Base-by-base conservation (phyloP, 2,113 vertebrate species). In the Tachysurus fulvidraco region DNA sequence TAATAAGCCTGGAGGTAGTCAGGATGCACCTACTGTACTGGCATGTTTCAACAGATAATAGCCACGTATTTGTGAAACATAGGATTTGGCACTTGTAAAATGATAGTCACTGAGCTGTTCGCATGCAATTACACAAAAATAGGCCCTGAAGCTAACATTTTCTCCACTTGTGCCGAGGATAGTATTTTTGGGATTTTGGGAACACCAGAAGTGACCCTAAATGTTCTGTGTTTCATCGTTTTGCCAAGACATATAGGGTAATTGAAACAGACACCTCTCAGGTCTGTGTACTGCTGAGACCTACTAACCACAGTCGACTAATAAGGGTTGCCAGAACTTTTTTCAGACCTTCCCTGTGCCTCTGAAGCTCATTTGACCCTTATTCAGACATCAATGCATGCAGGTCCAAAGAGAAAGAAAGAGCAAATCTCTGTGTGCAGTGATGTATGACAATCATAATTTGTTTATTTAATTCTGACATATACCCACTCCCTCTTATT, bases 381-480 rank as follows among this genome's bases (percentile, higher is more conserved):
- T 85, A 25, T 83, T 44, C 67, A 74, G 59, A 44, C 69, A 60
- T 80, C 73, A 69, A 57, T 55, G 52, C 73, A 30, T 14, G n/a
- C 19, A 14, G 41, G 30, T 21, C 28, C 19, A 12, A 23, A 57
- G 57, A 50, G 36, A 41, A 82, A 82, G 17, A 10, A 36, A 25
- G 36, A 81, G 3, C 12, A 44, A 54, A 64, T n/a, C 28, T 57
- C 64, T 88, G 46, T 30, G 69, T 67, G 25, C 12, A 73, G 50
- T 52, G 50, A 74, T 59, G 54, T 0, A 83, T 54, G 16, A 84
- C 78, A 67, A 82, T 87, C 83, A 30, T n/a, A 77, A 77, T 73
- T 83, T 28, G 64, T 79, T 65, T 85, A 90, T 89, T 83, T 84
- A 88, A 88, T 28, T n/a, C 89, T 87, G 84, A 87, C 84, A 14